phyloP scores from a whole-genome alignment of 2,113 vertebrate genomes.

The Cochlearius cochlearius region DNA sequence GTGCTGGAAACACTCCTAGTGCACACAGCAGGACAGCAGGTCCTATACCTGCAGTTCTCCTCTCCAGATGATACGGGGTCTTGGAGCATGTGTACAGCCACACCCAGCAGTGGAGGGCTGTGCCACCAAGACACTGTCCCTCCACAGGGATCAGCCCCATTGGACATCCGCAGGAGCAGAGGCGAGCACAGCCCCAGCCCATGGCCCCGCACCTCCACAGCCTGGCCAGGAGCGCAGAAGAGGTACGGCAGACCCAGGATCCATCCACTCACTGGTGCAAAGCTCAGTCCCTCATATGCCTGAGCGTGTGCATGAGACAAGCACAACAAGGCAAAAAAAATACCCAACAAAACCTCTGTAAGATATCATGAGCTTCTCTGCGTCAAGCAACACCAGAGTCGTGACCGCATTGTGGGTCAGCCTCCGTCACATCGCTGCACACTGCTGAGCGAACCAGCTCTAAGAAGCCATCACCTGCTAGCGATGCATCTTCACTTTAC shows the following conservation, averaged over 20 bases:
- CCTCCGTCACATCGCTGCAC: accelerated
- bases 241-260: accelerated
- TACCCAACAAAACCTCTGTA: accelerated
- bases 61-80: neutral
- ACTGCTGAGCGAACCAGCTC: neutral
- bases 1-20: accelerated
- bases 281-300: neutral
- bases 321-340: neutral
- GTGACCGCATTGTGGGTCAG: neutral
- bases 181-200: neutral
- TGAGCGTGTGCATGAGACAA: neutral
- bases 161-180: neutral
- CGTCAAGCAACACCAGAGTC: neutral
- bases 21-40: neutral
- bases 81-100: neutral
- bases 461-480: neutral
- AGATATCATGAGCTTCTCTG: neutral
- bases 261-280: neutral
- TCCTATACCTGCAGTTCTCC: neutral
- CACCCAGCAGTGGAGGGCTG: neutral
- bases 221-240: neutral
- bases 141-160: neutral
- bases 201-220: neutral
- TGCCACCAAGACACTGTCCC: neutral
- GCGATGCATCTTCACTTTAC: neutral